These are phyloP conservation scores for Condylostylus longicornis DNA, from an alignment of 1,140 invertebrate species.

Conservation along the genomic window DNA sequence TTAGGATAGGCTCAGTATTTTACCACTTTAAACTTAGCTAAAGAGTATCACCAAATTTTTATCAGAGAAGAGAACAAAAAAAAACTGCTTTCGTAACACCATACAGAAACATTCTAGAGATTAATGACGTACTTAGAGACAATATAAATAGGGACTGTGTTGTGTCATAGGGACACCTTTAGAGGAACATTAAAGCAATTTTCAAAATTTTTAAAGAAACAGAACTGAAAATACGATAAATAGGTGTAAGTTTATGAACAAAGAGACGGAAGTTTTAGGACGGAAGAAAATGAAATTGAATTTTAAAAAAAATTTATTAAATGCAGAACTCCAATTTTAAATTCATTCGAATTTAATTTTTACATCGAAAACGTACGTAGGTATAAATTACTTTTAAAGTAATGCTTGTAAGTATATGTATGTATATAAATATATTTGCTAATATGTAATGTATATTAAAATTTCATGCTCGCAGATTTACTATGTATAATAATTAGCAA, in stretches of 20 bases:
- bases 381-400: too few relatives aligned
- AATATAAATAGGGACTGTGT: conserved; percentile 19
- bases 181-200: conserved; percentile 23
- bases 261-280: conserved; percentile 21
- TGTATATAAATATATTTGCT: too few relatives aligned
- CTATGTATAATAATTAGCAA: too few relatives aligned
- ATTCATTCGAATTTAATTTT: too few relatives aligned
- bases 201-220: conserved; percentile 17
- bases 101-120: conserved; percentile 33
- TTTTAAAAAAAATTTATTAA: too few relatives aligned
- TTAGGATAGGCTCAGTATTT: conserved; percentile 32
- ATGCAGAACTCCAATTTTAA: too few relatives aligned
- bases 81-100: conserved; percentile 35
- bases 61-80: conserved; percentile 22
- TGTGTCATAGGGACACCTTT: conserved; percentile 24
- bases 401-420: too few relatives aligned
- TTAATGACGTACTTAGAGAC: conserved; percentile 25
- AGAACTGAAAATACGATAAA: conserved; percentile 20
- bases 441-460: too few relatives aligned
- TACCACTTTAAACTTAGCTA: conserved; percentile 31
- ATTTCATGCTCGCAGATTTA: too few relatives aligned
- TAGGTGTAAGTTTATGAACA: conserved; percentile 23
- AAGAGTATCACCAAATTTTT: conserved; percentile 37
- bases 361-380: too few relatives aligned
- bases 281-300: too few relatives aligned